Evolutionary conservation across 2,113 vertebrate genomes (phyloP).

Genomic region (Halcyon senegalensis): DNA sequence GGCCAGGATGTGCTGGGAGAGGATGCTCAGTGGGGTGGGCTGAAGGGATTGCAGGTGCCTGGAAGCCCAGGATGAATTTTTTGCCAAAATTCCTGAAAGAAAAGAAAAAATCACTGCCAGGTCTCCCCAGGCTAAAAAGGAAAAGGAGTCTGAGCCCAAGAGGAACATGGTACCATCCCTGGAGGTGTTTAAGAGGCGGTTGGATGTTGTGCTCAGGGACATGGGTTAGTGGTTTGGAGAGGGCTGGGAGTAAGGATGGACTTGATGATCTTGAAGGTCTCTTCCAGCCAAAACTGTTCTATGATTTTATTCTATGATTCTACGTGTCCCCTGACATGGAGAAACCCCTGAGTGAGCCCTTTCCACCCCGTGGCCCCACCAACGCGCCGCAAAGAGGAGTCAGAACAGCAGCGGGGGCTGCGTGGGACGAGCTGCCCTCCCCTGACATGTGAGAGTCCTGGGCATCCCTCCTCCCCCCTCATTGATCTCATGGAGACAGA

Average conservation of each 20-base stretch:
- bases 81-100: background rate
- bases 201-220: too few relatives aligned
- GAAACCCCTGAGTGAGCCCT: fast-evolving
- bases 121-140: background rate
- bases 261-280: too few relatives aligned
- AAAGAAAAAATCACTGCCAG: background rate
- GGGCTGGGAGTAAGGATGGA: too few relatives aligned
- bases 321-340: background rate
- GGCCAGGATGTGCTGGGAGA: fast-evolving
- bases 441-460: fast-evolving
- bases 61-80: background rate
- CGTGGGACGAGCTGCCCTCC: background rate
- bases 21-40: background rate
- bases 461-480: background rate
- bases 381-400: fast-evolving
- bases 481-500: background rate
- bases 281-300: too few relatives aligned
- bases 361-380: background rate
- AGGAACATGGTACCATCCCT: background rate
- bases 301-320: too few relatives aligned
- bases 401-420: fast-evolving
- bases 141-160: background rate
- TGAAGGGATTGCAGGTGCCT: fast-evolving
- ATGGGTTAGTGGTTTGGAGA: too few relatives aligned
- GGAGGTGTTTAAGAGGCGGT: too few relatives aligned